phyloP scores from a whole-genome alignment of 2,888 invertebrate genomes.

The Drosophila borborema region DNA sequence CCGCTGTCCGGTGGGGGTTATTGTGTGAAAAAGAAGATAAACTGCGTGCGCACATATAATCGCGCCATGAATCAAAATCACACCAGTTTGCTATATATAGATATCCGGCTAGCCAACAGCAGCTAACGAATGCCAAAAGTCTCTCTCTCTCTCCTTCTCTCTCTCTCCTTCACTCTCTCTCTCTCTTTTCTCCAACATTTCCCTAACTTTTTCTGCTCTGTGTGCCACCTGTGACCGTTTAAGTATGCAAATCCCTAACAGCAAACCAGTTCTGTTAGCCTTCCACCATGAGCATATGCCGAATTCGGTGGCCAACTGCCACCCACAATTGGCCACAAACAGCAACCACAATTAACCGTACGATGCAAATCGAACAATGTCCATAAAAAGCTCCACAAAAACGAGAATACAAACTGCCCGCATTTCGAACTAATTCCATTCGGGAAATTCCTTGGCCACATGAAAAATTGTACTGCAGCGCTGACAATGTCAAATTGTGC shows the following conservation, averaged over 20 bases:
- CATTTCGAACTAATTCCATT: conserved; percentile 46
- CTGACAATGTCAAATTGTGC: conserved; percentile 69
- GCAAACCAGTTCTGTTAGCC: conserved; percentile 47
- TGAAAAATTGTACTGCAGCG: conserved; percentile 57
- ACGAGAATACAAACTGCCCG: conserved; percentile 8
- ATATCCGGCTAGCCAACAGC: conserved; percentile 69
- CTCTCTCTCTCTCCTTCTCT: neutral
- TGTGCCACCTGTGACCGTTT: conserved; percentile 52
- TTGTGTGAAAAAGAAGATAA: conserved; percentile 81
- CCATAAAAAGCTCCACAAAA: conserved; percentile 56
- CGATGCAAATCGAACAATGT: conserved; percentile 78
- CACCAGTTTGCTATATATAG: conserved; percentile 80
- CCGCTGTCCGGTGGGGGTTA: conserved; percentile 50
- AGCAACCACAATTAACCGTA: conserved; percentile 78
- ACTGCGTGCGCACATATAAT: conserved; percentile 84
- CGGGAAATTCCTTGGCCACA: conserved; percentile 42
- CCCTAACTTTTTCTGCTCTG: neutral
- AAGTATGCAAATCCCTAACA: conserved; percentile 58
- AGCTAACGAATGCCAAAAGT: conserved; percentile 61
- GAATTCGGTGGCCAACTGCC: conserved; percentile 63
- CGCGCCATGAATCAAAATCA: conserved; percentile 84
- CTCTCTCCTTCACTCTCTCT: neutral
- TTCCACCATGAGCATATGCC: conserved; percentile 43
- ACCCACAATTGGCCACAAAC: conserved; percentile 76
- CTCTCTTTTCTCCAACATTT: too few species aligned